Base-by-base conservation (phyloP, 2,113 vertebrate genomes). In the Lutjanus erythropterus region DNA sequence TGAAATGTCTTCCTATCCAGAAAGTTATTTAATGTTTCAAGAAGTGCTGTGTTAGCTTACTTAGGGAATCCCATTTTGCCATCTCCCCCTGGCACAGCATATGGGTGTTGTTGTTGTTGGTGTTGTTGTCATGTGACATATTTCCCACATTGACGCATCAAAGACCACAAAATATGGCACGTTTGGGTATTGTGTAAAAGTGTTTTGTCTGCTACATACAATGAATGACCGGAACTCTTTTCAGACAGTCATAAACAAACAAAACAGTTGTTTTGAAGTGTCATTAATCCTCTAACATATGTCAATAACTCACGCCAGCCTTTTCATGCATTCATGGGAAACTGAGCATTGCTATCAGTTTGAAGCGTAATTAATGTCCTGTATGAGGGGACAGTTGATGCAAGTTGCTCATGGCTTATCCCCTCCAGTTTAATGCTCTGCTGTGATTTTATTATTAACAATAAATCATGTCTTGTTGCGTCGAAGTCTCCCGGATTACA, bases 401-500 rank as follows among this genome's bases (percentile, higher is more conserved):
- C 55, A 61, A 12, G 71, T 37, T 49, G 59, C 37, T 35, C 39
- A 56, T 80, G 64, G 44, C 35, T 41, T 44, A n/a, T 61, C 25
- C 73, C 9, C 14, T 61, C 29, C 44, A 58, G 67, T 55, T 64
- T 35, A 70, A 76, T 44, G 72, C 21, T 47, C 35, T 21, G 39
- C 73, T 83, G n/a, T 31, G 50, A 78, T 82, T 90, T 87, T 78
- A 85, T 90, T 90, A 85, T 76, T 59, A 73, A 78, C 75, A 67
- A 82, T 92, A 89, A 91, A 92, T 92, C 80, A 84, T 85, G 41
- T 49, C 27, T 81, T 84, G 52, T 53, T 83, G 79, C n/a, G 3
- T 75, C 2, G 0, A 31, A 81, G 81, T 75, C 64, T 64, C 60
- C 52, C 44, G 42, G 72, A 87, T 92, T 72, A 88, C 64, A 85